Evolutionary conservation across 2,888 invertebrate species (phyloP).

Genomic region (Dicyrtoma fusca): DNA sequence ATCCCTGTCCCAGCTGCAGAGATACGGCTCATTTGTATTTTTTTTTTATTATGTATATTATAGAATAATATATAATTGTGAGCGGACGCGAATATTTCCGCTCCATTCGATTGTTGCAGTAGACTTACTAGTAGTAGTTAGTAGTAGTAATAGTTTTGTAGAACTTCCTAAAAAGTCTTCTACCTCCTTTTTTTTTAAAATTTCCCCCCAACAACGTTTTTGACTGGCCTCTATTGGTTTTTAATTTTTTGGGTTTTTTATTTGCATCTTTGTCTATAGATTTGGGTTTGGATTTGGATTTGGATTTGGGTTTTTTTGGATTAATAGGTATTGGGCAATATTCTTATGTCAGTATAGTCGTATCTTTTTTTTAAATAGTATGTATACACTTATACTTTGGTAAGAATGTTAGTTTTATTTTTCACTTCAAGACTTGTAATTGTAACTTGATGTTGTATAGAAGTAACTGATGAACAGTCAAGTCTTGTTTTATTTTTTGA

Average conservation of each 20-base stretch:
- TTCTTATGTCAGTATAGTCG: neutral
- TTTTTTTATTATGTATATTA: slow-evolving; percentile 38
- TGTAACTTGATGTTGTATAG: too few relatives aligned
- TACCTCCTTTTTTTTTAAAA: slow-evolving; percentile 30
- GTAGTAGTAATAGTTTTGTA: slow-evolving; percentile 32
- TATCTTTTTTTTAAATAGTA: neutral
- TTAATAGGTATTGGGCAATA: neutral
- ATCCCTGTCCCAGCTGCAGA: slow-evolving; percentile 51
- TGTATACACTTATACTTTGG: neutral
- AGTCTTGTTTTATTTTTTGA: too few relatives aligned
- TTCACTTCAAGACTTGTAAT: too few relatives aligned
- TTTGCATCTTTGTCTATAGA: slow-evolving; percentile 22
- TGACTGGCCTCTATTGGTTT: slow-evolving; percentile 28
- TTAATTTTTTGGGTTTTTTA: slow-evolving; percentile 9
- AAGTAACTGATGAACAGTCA: too few relatives aligned
- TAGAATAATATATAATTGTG: slow-evolving; percentile 39
- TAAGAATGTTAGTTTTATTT: too few relatives aligned
- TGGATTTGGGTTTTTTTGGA: neutral
- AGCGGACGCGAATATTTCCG: slow-evolving; percentile 41
- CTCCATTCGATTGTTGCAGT: slow-evolving; percentile 42
- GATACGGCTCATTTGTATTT: slow-evolving; percentile 43
- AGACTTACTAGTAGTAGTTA: slow-evolving; percentile 30
- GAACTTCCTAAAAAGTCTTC: slow-evolving; percentile 40
- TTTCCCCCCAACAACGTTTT: slow-evolving; percentile 28
- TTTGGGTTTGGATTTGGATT: too few relatives aligned